phyloP scores from a whole-genome alignment of 35 echinoderm and acorn worm species.

The Diadema setosum region DNA sequence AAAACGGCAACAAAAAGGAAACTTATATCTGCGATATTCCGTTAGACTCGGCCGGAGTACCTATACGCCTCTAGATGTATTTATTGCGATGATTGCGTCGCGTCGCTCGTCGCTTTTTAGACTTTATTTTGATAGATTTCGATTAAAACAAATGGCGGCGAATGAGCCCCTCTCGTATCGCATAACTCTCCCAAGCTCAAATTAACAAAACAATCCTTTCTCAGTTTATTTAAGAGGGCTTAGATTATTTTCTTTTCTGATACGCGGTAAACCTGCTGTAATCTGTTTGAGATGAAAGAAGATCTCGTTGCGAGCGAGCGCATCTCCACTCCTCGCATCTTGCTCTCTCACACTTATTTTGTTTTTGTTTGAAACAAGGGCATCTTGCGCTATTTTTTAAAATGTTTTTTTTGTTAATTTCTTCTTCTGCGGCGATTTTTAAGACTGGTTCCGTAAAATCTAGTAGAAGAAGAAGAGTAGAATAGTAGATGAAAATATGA shows the following conservation, averaged over 20 bases:
- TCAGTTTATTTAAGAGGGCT: not conserved
- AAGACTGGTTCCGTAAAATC: too few species aligned
- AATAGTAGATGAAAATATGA: too few species aligned
- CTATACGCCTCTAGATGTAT: not conserved
- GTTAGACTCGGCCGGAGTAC: not conserved
- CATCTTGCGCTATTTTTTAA: too few species aligned
- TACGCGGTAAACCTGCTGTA: not conserved
- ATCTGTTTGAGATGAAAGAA: not conserved
- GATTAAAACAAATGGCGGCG: not conserved
- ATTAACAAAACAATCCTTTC: not conserved
- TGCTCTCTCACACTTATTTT: too few species aligned
- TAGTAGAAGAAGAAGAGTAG: too few species aligned
- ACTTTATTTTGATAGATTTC: conserved; percentile 12
- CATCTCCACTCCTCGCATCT: too few species aligned
- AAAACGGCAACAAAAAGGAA: conserved; percentile 15
- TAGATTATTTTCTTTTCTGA: not conserved
- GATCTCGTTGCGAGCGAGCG: too few species aligned
- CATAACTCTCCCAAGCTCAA: not conserved
- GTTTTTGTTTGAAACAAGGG: too few species aligned
- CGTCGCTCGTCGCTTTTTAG: not conserved
- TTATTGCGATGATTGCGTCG: not conserved
- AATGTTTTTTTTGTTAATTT: too few species aligned
- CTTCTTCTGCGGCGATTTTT: too few species aligned
- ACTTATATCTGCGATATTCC: conserved; percentile 11
- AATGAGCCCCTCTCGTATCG: not conserved